Conservation (phyloP, 2,888 invertebrate species). For the Sicus ferrugineus region DNA sequence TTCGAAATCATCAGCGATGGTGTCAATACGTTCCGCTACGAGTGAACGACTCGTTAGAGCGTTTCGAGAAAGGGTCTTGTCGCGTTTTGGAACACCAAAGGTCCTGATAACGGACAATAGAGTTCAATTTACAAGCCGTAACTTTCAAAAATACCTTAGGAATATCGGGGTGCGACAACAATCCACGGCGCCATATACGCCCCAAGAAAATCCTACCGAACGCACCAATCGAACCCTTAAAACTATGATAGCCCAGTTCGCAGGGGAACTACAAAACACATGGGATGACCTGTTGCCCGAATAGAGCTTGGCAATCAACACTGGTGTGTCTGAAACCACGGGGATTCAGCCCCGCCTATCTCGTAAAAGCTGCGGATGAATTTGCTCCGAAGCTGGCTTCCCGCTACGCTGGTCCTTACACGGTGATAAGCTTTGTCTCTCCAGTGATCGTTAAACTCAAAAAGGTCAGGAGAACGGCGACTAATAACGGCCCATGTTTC, state of each 20-base stretch:
- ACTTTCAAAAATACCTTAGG: background rate
- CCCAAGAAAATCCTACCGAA: conserved; percentile 27
- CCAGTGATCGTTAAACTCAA: background rate
- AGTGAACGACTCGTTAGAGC: background rate
- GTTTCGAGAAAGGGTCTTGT: conserved; percentile 21
- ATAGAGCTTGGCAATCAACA: background rate
- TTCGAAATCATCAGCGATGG: conserved; percentile 35
- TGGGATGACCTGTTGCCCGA: conserved; percentile 9
- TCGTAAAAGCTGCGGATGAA: no score
- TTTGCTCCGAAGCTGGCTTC: conserved; percentile 37
- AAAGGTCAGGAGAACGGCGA: no score
- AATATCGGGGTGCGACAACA: background rate
- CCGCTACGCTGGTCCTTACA: no score
- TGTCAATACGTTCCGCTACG: conserved; percentile 26
- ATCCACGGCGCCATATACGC: conserved; percentile 25
- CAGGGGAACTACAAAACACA: background rate
- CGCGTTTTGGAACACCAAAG: conserved; percentile 30
- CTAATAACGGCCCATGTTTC: background rate
- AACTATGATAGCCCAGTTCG: conserved; percentile 28
- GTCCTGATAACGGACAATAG: conserved; percentile 24
- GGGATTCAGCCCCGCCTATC: no score
- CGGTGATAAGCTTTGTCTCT: background rate
- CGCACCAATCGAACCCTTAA: conserved; percentile 24
- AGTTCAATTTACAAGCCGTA: conserved; percentile 15
- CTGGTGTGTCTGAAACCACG: background rate